Evolutionary conservation across 2,888 invertebrate genomes (phyloP).

Genomic region (Invenusta paracnida): DNA sequence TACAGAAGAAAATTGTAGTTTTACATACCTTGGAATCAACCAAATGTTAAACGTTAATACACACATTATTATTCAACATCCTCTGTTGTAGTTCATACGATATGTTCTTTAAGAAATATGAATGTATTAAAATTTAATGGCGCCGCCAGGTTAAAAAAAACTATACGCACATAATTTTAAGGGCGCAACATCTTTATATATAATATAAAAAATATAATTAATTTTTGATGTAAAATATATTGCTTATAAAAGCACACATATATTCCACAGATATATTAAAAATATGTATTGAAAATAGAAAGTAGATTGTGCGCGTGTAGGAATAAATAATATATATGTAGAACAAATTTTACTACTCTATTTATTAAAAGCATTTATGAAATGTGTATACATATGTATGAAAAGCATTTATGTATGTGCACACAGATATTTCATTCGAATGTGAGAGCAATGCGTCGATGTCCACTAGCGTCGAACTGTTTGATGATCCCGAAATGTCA

Average conservation of each 20-base stretch:
- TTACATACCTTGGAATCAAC: too few relatives aligned
- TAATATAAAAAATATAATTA: neutral
- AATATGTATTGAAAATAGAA: neutral
- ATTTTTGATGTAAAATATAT: neutral
- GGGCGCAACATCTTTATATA: neutral
- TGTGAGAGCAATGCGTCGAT: neutral
- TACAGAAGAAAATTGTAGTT: too few relatives aligned
- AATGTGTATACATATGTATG: too few relatives aligned
- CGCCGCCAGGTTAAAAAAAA: neutral
- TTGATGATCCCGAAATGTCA: neutral
- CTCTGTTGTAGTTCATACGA: too few relatives aligned
- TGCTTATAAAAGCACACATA: neutral
- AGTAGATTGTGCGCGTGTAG: neutral
- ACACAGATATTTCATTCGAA: neutral
- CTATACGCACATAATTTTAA: neutral
- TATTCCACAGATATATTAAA: too few relatives aligned
- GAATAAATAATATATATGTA: neutral
- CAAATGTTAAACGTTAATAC: too few relatives aligned
- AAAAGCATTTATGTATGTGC: neutral
- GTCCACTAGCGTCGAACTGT: neutral
- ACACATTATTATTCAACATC: too few relatives aligned
- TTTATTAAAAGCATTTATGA: too few relatives aligned
- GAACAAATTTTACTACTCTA: too few relatives aligned
- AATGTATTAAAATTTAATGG: too few relatives aligned
- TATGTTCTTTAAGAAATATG: too few relatives aligned